Base-by-base conservation (phyloP, 2,888 invertebrate species). In the Drosophila atroscutellata region DNA sequence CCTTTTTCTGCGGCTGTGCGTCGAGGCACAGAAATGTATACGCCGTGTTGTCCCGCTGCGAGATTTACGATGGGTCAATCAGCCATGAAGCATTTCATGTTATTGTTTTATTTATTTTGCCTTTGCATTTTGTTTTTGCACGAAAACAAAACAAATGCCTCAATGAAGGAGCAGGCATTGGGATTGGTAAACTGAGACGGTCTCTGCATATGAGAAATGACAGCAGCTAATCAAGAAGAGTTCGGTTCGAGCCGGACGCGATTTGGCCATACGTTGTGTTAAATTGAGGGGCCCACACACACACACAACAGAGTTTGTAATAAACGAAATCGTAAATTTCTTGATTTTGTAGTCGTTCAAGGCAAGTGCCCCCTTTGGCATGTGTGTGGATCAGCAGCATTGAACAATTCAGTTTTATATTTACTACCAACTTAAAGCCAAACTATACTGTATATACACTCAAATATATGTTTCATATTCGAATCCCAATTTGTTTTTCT, bases 51-150 rank as follows among this genome's bases (percentile, higher is more conserved):
- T 50, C 55, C 75, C 64, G 77, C 77, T 75, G 87, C 59, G 77
- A 87, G 87, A 85, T 85, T 85, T 89, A 85, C 85, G 85, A 85
- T 71, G 85, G 86, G 85, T 85, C 89, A 85, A 81, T 78, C 80
- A 78, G 66, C 76, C 77, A 76, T 72, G 76, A 62, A 67, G 72
- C 80, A 72, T 77, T 72, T 55, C 66, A 75, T 79, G 79, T 83
- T 86, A 86, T 89, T 85, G 84, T 86, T 83, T 83, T 77, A 68
- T 49, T 51, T 61, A 67, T 67, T 67, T 30, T 42, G 26, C 28
- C 67, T 39, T 36, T 32, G n/a, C 32, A 11, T 20, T 55, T 36
- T 71, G 57, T 66, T 50, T 47, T 36, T 61, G 34, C 32, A 49
- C 55, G 58, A 55, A 61, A 68, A 57, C 39, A 58, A 65, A 62